Conservation (phyloP, 2,797 vertebrate species). For the Thunnus albacares region DNA sequence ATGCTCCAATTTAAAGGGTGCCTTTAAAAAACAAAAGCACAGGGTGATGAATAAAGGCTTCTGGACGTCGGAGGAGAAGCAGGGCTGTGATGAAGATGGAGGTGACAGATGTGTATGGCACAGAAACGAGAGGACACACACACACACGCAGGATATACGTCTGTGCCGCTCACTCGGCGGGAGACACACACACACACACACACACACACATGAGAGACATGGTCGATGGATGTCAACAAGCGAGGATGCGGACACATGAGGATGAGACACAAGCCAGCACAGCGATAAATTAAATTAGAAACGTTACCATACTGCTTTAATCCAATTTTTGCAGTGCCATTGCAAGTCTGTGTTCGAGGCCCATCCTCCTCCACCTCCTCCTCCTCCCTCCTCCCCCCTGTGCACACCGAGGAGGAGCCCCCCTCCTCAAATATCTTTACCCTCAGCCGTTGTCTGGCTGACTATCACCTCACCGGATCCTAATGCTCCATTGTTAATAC, state of each 20-base stretch:
- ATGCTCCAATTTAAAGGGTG: constrained; percentile 38
- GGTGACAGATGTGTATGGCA: constrained; percentile 68
- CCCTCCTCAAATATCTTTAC: constrained; percentile 71
- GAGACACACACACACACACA: constrained; percentile 54
- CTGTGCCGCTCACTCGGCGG: constrained; percentile 43
- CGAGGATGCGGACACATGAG: constrained; percentile 64
- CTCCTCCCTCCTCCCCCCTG: constrained; percentile 57
- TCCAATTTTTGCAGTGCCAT: constrained; percentile 85
- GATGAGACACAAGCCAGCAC: constrained; percentile 76
- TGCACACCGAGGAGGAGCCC: constrained; percentile 72
- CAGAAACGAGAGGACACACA: constrained; percentile 52
- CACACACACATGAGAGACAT: constrained; percentile 51
- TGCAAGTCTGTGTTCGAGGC: constrained; percentile 84
- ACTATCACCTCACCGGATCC: constrained; percentile 74
- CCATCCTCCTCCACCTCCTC: constrained; percentile 83
- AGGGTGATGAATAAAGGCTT: constrained; percentile 22
- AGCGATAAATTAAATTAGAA: constrained; percentile 80
- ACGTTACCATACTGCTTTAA: constrained; percentile 91
- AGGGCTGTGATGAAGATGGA: constrained; percentile 62
- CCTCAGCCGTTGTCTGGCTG: constrained; percentile 73
- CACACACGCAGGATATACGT: constrained; percentile 18
- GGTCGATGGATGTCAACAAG: constrained; percentile 64
- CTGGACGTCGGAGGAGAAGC: constrained; percentile 40
- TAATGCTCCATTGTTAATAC: constrained; percentile 80
- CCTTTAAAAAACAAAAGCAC: constrained; percentile 6